These are phyloP conservation scores for Neopelma chrysocephalum DNA, from an alignment of 2,797 vertebrate species.

Conservation along the genomic window DNA sequence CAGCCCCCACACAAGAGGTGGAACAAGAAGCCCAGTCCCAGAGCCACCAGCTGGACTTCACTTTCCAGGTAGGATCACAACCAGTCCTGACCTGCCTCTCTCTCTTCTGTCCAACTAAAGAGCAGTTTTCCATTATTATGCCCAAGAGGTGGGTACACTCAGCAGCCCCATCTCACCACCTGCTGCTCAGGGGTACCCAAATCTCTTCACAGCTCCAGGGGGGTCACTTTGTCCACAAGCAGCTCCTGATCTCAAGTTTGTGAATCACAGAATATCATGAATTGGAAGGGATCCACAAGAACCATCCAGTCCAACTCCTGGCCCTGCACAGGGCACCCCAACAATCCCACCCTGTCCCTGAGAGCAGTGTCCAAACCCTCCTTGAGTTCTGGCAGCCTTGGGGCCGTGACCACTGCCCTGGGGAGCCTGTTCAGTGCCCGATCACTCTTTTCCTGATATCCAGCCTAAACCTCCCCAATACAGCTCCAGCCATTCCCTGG, in stretches of 20 bases:
- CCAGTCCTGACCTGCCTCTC: neutral
- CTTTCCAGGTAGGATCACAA: neutral
- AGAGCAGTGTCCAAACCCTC: fast-evolving
- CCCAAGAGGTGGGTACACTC: fast-evolving
- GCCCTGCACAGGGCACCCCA: neutral
- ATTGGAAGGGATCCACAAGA: neutral
- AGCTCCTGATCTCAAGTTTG: neutral
- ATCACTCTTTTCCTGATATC: neutral
- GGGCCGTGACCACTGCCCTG: no score
- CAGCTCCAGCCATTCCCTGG: neutral
- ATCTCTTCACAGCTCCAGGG: neutral
- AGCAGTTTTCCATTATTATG: neutral
- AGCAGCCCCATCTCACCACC: neutral
- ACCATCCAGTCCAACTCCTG: neutral
- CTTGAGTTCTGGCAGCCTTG: neutral
- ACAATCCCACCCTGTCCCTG: no score
- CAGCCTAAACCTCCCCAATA: neutral
- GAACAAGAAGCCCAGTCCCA: neutral
- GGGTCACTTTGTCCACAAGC: neutral
- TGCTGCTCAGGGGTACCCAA: fast-evolving
- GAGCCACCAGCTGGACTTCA: neutral
- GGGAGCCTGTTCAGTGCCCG: neutral
- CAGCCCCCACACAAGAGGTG: neutral
- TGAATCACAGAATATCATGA: neutral
- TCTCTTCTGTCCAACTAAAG: neutral